A percentile compares a stretch with the other conserved stretches of the same genome.
phyloP scores from a whole-genome alignment of 64 coral and sea anemone genomes.

The Dendronephthya gigantea region DNA sequence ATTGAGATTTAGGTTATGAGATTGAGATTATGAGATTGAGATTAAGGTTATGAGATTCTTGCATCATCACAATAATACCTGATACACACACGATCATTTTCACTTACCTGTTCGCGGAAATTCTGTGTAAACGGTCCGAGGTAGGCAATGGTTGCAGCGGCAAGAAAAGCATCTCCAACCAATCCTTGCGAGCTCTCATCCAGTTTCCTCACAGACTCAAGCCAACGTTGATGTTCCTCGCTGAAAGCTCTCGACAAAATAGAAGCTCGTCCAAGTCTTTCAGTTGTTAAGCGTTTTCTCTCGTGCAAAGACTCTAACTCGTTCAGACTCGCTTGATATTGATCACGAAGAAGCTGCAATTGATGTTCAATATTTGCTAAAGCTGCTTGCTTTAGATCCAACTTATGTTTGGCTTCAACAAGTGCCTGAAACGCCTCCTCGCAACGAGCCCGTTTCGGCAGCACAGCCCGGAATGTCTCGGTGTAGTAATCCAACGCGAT shows the following conservation, averaged over 20 bases:
- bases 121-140: constrained; percentile 68
- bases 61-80: too few relatives aligned
- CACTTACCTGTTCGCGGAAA: constrained; percentile 22
- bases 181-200: constrained; percentile 40
- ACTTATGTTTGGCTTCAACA: constrained; percentile 58
- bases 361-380: not conserved
- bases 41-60: too few relatives aligned
- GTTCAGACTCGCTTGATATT: not conserved
- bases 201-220: constrained; percentile 43
- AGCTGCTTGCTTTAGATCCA: constrained; percentile 55
- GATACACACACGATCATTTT: too few relatives aligned
- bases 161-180: constrained; percentile 61
- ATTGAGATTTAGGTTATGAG: too few relatives aligned
- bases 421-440: constrained; percentile 68
- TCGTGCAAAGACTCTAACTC: not conserved
- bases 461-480: constrained; percentile 81
- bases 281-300: not conserved
- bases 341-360: not conserved
- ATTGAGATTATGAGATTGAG: too few relatives aligned
- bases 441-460: constrained; percentile 77
- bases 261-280: not conserved
- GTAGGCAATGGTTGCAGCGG: constrained; percentile 61
- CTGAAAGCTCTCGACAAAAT: not conserved
- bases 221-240: constrained; percentile 65
- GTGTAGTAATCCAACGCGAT: constrained; percentile 82